Evolutionary conservation across 2,113 vertebrate genomes (phyloP).

Genomic region (Apus apus): DNA sequence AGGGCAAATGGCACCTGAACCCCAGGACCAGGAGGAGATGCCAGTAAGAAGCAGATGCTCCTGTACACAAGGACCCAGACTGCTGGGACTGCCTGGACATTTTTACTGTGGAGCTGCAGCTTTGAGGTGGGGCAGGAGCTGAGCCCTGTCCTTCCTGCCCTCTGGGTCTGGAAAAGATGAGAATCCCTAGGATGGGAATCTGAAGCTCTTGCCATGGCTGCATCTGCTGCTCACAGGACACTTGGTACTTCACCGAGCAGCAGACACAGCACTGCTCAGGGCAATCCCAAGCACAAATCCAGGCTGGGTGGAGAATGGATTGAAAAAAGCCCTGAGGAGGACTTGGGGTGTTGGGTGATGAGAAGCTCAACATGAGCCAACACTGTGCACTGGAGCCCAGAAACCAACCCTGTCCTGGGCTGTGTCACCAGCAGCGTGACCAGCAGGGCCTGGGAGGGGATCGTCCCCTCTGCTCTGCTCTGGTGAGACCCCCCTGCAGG

Average conservation of each 20-base stretch:
- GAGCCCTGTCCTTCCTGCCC: not conserved
- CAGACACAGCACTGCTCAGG: not conserved
- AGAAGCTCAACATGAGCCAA: too few relatives aligned
- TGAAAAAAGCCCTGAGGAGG: too few relatives aligned
- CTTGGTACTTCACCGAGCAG: not conserved
- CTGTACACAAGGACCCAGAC: not conserved
- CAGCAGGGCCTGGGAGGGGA: too few relatives aligned
- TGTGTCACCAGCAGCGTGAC: too few relatives aligned
- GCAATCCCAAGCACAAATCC: too few relatives aligned
- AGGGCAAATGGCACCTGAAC: not conserved
- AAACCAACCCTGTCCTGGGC: too few relatives aligned
- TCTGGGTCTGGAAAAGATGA: not conserved
- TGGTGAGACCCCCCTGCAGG: too few relatives aligned
- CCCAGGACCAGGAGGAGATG: not conserved
- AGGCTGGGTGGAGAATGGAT: too few relatives aligned
- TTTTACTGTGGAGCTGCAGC: not conserved
- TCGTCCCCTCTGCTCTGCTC: too few relatives aligned
- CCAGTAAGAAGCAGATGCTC: not conserved
- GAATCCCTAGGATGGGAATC: not conserved
- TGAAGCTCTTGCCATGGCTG: not conserved
- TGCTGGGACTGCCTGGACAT: not conserved
- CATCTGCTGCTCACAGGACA: not conserved
- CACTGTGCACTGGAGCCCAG: too few relatives aligned
- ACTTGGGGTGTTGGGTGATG: too few relatives aligned
- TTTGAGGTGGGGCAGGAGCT: fast-evolving